Conservation (phyloP, 2,113 vertebrate genomes). For the Numida meleagris region DNA sequence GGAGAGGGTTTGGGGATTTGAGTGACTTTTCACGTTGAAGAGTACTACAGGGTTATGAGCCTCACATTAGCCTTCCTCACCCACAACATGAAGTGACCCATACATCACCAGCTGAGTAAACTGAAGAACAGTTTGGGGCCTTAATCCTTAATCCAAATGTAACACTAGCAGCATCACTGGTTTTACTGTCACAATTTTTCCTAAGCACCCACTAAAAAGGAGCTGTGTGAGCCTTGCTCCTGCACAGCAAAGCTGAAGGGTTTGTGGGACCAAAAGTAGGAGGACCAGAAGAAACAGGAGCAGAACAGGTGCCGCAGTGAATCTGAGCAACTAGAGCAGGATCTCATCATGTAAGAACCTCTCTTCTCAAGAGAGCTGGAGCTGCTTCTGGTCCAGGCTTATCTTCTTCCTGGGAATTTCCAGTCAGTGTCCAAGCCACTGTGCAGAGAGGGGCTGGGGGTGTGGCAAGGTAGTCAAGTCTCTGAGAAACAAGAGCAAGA, state of each 20-base stretch:
- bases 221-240: rapidly evolving
- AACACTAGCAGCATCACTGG: not conserved
- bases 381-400: not conserved
- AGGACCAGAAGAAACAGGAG: not conserved
- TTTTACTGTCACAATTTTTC: not conserved
- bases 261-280: not conserved
- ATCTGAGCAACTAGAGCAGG: not conserved
- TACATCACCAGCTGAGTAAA: not conserved
- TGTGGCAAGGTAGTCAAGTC: rapidly evolving
- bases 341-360: rapidly evolving
- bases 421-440: not conserved
- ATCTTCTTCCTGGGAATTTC: not conserved
- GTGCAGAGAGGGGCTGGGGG: not conserved
- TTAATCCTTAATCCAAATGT: not conserved
- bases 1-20: not conserved
- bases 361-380: not conserved
- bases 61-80: not conserved
- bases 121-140: not conserved
- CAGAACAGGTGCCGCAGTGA: not conserved
- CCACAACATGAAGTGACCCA: not conserved
- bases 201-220: not conserved
- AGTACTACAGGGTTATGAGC: not conserved
- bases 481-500: not conserved
- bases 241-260: not conserved
- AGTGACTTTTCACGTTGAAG: not conserved